Base-by-base conservation (phyloP, 2,888 invertebrate genomes). In the Caenorhabditis panamensis region DNA sequence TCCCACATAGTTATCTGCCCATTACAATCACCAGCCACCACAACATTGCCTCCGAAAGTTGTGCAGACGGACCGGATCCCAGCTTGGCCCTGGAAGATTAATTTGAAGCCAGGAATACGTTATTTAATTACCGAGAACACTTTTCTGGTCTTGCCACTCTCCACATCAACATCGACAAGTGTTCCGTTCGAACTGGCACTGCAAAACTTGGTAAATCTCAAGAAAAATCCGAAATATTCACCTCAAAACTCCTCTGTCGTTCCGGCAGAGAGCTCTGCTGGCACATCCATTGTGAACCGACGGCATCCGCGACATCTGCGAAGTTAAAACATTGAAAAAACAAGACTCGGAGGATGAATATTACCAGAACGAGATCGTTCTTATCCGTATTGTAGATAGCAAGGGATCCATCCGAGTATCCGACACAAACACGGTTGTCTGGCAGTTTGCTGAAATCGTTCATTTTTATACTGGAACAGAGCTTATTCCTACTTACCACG, bases 1-100 rank as follows among this genome's bases (percentile, higher is more conserved):
- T 82, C 82, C 82, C 82, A 82, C 0, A 66, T 13, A 1, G 71
- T 72, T 2, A 82, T 41, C 36, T 79, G 80, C 49, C 82, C 82
- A 13, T 66, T 79, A 31, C 72, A 61, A 66, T 69, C 69, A 26
- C 82, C 82, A 6, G 78, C 69, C 47, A 61, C 61, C 16, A 80
- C 72, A 1, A 79, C 64, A 22, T 68, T 72, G 1, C 58, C 41
- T 16, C 76, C 75, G 16, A 75, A 67, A 0, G 71, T 68, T 2
- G 79, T 66, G n/a, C 79, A 79, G 9, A 82, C 56, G 22, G 82
- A 79, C 0, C 67, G 53, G 11, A 78, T 63, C 20, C 79, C 73
- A 9, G 71, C 63, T 71, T 76, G 78, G 1, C 79, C 82, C 82
- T 82, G 44, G 1, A 54, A 54, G 51, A 20, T 41, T 28, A 11